Evolutionary conservation across 2,113 vertebrate genomes (phyloP), one percentile per base, ranked within the genome.

Genomic region (Notechis scutatus): DNA sequence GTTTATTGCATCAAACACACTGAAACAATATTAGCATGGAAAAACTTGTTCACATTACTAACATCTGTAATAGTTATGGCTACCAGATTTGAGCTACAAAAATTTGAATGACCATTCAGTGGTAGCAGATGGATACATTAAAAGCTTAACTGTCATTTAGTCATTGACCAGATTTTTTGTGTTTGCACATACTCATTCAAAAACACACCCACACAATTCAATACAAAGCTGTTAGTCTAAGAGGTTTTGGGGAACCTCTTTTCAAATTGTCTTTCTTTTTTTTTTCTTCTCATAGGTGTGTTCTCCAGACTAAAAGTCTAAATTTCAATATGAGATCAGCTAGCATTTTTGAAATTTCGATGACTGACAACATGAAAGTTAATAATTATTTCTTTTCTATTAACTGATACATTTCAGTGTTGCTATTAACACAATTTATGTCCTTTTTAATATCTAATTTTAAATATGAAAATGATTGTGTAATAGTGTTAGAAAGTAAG

Each of bases 291-390:
- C 94, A 93, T 92, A 96, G 10, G 47, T 87, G 42, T 96, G 11
- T 9, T 95, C 94, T 96, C 95, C 95, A 95, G 95, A 97, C 96
- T 96, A 59, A 90, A 93, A 94, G 29, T 3, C 92, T 86, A 45
- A 95, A 91, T 93, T 95, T 93, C 96, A 94, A 91, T 93, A 88
- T 52, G 89, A 92, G 94, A 96, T 97, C 96, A 95, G 95, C 96
- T 96, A 94, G 91, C 96, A 95, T 96, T 94, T 94, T 90, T 50
- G 7, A 88, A 88, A 94, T 86, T 94, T 91, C 95, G 91, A 87
- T 93, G 59, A 88, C 94, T 92, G 14, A 95, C 94, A 87, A 93
- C 12, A 24, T 54, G 92, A 90, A 91, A 90, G 91, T 94, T 92
- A 29, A 93, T 0, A 1, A 88, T 85, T 57, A 91, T 92, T 59